Evolutionary conservation across 2,888 invertebrate genomes (phyloP), one percentile per base, ranked within the genome.

Genomic region (Polydrusus tereticollis): DNA sequence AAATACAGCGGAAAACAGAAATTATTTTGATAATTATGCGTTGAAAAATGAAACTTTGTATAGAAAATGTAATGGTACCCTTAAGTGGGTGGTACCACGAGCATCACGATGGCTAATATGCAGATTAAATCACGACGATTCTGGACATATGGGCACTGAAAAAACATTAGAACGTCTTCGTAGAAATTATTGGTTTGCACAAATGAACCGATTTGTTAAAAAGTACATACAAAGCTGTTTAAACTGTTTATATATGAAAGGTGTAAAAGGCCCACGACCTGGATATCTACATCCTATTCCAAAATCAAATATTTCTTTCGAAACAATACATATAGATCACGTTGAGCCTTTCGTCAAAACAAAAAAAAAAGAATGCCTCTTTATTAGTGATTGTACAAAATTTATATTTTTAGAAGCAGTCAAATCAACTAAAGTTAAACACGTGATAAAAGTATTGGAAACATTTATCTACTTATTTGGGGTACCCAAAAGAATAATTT

Each of bases 101-200:
- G 29, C 52, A 33, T 16, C 33, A 10, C 29, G 52, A 8, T 47
- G 45, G 66, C 18, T 26, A 21, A 66, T 66, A 16, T 55, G 41
- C 33, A 55, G 57, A 5, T 58, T 66, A 16, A 26, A 47, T 33
- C 57, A 66, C 6, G 66, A 38, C 16, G 66, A 66, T 8, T 41
- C 41, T 20, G 41, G 55, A 41, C 57, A 66, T 6, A 6, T 66
- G 1, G 66, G 66, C 10, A 8, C 41, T 12, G 66, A 66, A 41
- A 57, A 36, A 5, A n/a, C 29, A 12, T 20, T 55, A 57, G 14
- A 66, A 14, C 12, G 57, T n/a, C 38, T 66, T 1, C 41, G 43
- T 7, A 21, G 57, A 57, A 66, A 57, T 20, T 66, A 66, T 38
- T 66, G 66, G 66, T 66, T 66, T 21, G 38, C 66, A n/a, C 21